Evolutionary conservation across 2,113 vertebrate species (phyloP).

Genomic region (Stigmatopora nigra): DNA sequence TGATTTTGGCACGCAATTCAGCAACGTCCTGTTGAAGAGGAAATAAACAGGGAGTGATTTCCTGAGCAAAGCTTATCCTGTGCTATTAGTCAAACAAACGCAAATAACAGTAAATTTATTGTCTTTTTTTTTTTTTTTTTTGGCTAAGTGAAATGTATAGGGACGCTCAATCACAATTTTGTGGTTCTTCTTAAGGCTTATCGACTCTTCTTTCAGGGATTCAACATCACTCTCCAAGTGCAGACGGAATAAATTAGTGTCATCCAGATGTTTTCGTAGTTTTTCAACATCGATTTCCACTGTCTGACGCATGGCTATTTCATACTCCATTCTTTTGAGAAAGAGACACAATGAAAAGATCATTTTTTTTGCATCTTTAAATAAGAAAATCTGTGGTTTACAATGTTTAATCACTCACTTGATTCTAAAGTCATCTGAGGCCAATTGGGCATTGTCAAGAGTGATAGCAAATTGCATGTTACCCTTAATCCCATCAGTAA

Average conservation of each 20-base stretch:
- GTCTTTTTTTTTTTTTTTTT: background rate
- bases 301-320: constrained; percentile 53
- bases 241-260: constrained; percentile 64
- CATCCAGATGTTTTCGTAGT: constrained; percentile 72
- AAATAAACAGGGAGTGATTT: constrained; percentile 37
- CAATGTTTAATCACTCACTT: constrained; percentile 55
- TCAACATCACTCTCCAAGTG: constrained; percentile 72
- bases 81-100: constrained; percentile 17
- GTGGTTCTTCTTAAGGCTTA: constrained; percentile 77
- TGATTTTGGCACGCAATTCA: constrained; percentile 67
- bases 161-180: constrained; percentile 61
- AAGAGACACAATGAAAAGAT: background rate
- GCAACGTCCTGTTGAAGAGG: constrained; percentile 70
- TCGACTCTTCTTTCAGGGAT: constrained; percentile 77
- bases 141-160: background rate
- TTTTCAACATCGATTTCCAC: constrained; percentile 67
- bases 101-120: background rate
- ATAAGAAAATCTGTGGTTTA: background rate
- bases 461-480: constrained; percentile 46
- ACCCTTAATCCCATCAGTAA: constrained; percentile 35
- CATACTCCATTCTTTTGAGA: constrained; percentile 62
- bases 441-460: constrained; percentile 58
- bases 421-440: constrained; percentile 61
- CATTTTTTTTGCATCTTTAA: background rate
- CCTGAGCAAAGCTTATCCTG: constrained; percentile 19